phyloP scores from a whole-genome alignment of 2,797 vertebrate species.

The Pangasius sanitwongsei region DNA sequence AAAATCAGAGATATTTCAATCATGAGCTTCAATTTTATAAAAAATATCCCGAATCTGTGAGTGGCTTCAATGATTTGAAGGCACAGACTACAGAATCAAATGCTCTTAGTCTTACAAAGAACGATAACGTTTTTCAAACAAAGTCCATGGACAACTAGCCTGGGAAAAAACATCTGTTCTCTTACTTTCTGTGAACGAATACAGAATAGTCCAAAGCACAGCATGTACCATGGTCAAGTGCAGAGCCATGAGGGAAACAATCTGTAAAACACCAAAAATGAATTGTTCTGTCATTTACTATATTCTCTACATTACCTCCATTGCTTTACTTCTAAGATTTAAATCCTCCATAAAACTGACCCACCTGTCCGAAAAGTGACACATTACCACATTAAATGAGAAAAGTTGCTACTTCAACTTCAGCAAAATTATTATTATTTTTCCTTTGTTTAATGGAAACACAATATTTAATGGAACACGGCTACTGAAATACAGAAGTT shows the following conservation, averaged over 20 bases:
- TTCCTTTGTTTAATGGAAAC: not conserved
- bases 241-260: constrained; percentile 68
- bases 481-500: constrained; percentile 6
- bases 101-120: not conserved
- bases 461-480: not conserved
- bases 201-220: constrained; percentile 60
- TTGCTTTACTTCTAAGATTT: not conserved
- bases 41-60: not conserved
- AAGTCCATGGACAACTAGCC: not conserved
- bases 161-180: constrained; percentile 16
- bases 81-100: not conserved
- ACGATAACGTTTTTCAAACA: constrained; percentile 1
- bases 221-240: constrained; percentile 60
- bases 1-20: not conserved
- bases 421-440: not conserved
- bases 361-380: not conserved
- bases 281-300: constrained; percentile 1
- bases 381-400: not conserved
- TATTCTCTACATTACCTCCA: not conserved
- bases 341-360: constrained; percentile 6
- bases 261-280: constrained; percentile 59
- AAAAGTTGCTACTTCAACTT: not conserved
- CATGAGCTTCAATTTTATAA: too few species aligned
- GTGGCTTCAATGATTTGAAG: not conserved
- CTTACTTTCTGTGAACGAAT: constrained; percentile 66